Conservation (phyloP, 2,888 invertebrate species). For the Chironomus riparius region DNA sequence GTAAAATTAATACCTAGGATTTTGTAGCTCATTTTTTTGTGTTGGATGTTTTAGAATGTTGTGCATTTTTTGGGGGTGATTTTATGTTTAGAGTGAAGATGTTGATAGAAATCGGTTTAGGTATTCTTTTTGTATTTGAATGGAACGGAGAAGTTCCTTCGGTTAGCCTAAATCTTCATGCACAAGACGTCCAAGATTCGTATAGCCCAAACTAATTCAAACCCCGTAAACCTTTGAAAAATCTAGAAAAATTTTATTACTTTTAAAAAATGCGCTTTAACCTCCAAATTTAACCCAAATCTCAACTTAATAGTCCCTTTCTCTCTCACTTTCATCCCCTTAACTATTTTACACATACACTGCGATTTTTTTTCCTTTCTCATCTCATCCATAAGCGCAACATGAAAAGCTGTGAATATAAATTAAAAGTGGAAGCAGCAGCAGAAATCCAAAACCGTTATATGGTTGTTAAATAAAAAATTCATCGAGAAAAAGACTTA, state of each 20-base stretch:
- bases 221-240: no score
- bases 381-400: neutral
- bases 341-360: neutral
- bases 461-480: slow-evolving; percentile 11
- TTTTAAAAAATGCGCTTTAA: no score
- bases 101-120: no score
- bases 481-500: neutral
- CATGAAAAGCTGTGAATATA: slow-evolving; percentile 17
- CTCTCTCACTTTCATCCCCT: neutral
- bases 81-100: no score
- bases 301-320: neutral
- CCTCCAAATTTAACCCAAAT: no score
- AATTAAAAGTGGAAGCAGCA: slow-evolving; percentile 13
- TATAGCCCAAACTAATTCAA: no score
- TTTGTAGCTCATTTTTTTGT: neutral
- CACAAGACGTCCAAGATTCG: no score
- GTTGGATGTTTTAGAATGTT: neutral
- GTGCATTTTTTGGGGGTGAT: no score
- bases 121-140: no score
- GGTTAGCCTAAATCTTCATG: no score
- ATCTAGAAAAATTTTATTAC: no score
- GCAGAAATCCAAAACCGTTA: slow-evolving; percentile 6
- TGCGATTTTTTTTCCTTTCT: neutral
- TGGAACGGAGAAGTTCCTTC: no score
- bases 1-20: slow-evolving; percentile 23